Evolutionary conservation across 2,797 vertebrate genomes (phyloP), one percentile per base, ranked within the genome.

Genomic region (Helarctos malayanus): DNA sequence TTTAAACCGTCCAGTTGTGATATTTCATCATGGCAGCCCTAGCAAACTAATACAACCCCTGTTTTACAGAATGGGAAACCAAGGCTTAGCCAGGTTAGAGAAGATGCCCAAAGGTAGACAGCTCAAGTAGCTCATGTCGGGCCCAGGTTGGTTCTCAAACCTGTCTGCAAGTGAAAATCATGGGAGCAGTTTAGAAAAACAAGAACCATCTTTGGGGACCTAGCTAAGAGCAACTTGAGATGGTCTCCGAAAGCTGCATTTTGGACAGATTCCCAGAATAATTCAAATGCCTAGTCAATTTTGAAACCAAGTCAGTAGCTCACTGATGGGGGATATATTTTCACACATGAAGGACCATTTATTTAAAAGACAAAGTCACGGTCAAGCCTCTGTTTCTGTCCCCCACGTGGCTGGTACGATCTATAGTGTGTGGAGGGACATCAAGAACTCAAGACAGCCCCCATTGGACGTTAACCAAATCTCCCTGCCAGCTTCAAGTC

Each of bases 101-200:
- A 29, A 52, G 10, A 21, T 13, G 38, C 38, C 19, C 45, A 27
- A 1, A 9, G 57, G 45, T 29, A 29, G 3, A 11, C 3, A 25
- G 38, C 6, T 47, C 29, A 23, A 38, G 61, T 9, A 14, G 56
- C 18, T 18, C 15, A 13, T 9, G 18, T 59, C 15, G 32, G 71
- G 35, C 65, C 49, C 35, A 45, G 2, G 14, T 76, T 69, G 12
- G 23, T 49, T 92, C 78, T 18, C 54, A 90, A 69, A 84, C 32
- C 32, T 52, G 5, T 80, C 91, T 88, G 76, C 79, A 81, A 85
- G 73, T 94, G 81, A 91, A 73, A 88, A 41, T 41, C 41, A 4
- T 10, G 27, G 18, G 21, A 79, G 5, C 11, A 45, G 9, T 54
- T 93, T 80, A 52, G 49, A 59, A 85, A 97, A 85, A n/a, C 23